phyloP scores from a whole-genome alignment of 2,888 invertebrate genomes.

The Chrysomela aeneicollis region DNA sequence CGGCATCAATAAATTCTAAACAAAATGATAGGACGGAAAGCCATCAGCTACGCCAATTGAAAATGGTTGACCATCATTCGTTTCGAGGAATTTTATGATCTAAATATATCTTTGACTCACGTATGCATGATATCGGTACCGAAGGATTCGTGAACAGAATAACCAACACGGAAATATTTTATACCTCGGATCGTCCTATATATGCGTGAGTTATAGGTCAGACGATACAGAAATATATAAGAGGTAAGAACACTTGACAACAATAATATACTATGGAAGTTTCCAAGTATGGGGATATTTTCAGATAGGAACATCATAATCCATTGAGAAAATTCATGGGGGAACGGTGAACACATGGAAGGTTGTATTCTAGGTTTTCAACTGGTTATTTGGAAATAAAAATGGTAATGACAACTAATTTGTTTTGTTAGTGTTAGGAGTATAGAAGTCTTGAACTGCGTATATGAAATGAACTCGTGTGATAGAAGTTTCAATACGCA shows the following conservation, averaged over 20 bases:
- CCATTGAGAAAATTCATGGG: too few relatives aligned
- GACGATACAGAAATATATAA: constrained; percentile 3
- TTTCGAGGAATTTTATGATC: constrained; percentile 44
- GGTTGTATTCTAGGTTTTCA: too few relatives aligned
- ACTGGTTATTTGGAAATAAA: too few relatives aligned
- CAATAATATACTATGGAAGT: background rate
- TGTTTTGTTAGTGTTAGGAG: too few relatives aligned
- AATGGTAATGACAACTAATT: too few relatives aligned
- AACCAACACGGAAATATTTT: constrained; percentile 40
- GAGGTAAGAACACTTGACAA: constrained; percentile 2
- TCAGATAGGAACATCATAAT: background rate
- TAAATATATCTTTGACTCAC: constrained; percentile 51
- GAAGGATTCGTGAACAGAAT: constrained; percentile 51
- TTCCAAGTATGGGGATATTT: background rate
- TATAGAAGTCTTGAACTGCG: too few relatives aligned
- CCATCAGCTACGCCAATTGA: background rate
- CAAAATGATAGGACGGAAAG: constrained; percentile 35
- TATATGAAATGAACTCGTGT: too few relatives aligned
- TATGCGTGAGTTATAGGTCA: constrained; percentile 4
- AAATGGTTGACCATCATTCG: constrained; percentile 37
- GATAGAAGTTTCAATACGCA: too few relatives aligned
- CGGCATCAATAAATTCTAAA: constrained; percentile 8
- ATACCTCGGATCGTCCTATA: constrained; percentile 42
- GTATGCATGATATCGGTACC: constrained; percentile 49
- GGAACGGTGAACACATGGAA: too few relatives aligned